Evolutionary conservation across 2,888 invertebrate genomes (phyloP), one percentile per base, ranked within the genome.

Genomic region (Enchytraeus crypticus): DNA sequence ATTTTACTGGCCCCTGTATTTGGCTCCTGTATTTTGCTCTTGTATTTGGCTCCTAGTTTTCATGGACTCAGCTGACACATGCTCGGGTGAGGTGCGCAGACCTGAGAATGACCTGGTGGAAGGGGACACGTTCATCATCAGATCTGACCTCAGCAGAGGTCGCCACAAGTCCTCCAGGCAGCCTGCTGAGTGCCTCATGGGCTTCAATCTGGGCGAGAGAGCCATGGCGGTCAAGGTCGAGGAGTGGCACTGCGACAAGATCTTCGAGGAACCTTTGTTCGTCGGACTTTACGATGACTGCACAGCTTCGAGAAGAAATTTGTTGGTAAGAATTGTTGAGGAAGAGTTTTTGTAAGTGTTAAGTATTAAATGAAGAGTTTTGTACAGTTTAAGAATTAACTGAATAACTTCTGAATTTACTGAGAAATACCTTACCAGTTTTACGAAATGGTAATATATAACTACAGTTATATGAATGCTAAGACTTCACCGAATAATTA

Each of bases 211-310:
- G 21, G 67, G 65, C 1, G 67, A 67, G 56, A 56, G 67, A 4
- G 47, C 61, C 26, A 57, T 66, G 23, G 62, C 61, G 1, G 61
- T 67, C 32, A 53, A 49, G 30, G 57, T 66, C 27, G 51, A 62
- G 43, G 61, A 65, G 30, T 67, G 65, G 65, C 59, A 62, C 59
- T 67, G 67, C 38, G 49, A 59, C 32, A 49, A 64, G 34, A 23
- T 53, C 26, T 55, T 53, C 53, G 32, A 30, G 3, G 61, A 62
- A 21, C 65, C 65, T 8, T 38, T 38, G 3, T 67, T 62, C 33
- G 59, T 67, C 3, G 62, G 62, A 11, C 57, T 67, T 14, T 67
- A 67, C 53, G 64, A 66, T 59, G 62, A 66, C 51, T 67, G 67
- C 57, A 51, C 62, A 21, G 64, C 61, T 11, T 45, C 47, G 18